Evolutionary conservation across 2,797 vertebrate species (phyloP).

Genomic region (Gouania willdenowi): DNA sequence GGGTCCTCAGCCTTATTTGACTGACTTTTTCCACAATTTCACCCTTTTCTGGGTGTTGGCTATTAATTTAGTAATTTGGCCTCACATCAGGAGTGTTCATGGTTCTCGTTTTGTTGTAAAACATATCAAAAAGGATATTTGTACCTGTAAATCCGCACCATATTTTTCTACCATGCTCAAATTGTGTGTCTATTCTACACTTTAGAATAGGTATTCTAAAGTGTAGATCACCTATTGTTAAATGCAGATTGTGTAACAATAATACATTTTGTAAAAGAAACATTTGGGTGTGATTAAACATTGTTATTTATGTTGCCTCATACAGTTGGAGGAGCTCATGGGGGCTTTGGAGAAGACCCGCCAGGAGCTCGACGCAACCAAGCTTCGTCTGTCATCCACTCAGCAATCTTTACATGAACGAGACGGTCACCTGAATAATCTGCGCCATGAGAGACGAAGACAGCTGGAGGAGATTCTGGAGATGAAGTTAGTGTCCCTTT

Average conservation of each 20-base stretch:
- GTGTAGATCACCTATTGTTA: too few species aligned
- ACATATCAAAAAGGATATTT: too few species aligned
- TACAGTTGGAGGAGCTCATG: slow-evolving; percentile 91
- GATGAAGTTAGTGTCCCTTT: slow-evolving; percentile 94
- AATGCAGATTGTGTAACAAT: too few species aligned
- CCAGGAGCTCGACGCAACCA: slow-evolving; percentile 90
- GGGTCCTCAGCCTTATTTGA: slow-evolving; percentile 42
- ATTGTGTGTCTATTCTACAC: too few species aligned
- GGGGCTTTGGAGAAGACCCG: slow-evolving; percentile 89
- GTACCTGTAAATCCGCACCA: too few species aligned
- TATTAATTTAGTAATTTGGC: slow-evolving; percentile 35
- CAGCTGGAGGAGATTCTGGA: slow-evolving; percentile 95
- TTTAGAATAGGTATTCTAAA: too few species aligned
- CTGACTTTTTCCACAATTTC: slow-evolving; percentile 47
- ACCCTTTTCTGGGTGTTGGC: slow-evolving; percentile 27
- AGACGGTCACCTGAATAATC: slow-evolving; percentile 85
- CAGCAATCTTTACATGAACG: slow-evolving; percentile 90
- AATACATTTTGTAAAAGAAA: too few species aligned
- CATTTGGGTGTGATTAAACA: too few species aligned
- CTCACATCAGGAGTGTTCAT: too few species aligned
- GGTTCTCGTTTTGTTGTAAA: too few species aligned
- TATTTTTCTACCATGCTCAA: too few species aligned
- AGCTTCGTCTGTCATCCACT: slow-evolving; percentile 87
- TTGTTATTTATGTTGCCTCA: slow-evolving; percentile 6
- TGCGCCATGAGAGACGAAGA: slow-evolving; percentile 86